phyloP scores from a whole-genome alignment of 2,888 invertebrate species.

The Synanthedon andrenaeformis region DNA sequence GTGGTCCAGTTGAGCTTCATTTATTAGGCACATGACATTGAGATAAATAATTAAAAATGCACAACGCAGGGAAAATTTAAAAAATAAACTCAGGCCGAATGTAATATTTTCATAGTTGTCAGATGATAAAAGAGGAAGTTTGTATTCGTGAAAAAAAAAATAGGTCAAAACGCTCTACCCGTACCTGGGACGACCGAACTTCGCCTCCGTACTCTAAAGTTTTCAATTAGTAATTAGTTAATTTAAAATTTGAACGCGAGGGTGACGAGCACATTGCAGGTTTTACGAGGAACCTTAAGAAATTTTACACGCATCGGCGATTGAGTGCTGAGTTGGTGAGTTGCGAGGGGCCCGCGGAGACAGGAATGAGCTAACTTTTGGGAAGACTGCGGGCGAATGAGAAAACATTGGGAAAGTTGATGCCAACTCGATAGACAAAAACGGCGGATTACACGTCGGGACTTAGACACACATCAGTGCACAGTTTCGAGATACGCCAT shows the following conservation, averaged over 20 bases:
- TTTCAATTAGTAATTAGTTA: conserved; percentile 60
- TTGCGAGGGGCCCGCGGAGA: conserved; percentile 49
- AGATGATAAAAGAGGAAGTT: conserved; percentile 10
- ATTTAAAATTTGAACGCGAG: conserved; percentile 36
- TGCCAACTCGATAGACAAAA: conserved; percentile 53
- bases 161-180: conserved; percentile 32
- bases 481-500: conserved; percentile 38
- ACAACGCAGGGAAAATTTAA: too few relatives aligned
- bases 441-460: conserved; percentile 45
- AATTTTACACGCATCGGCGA: conserved; percentile 62
- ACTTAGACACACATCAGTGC: conserved; percentile 48
- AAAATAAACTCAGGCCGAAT: neutral
- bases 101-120: neutral
- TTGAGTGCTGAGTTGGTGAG: conserved; percentile 54
- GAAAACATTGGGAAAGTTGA: conserved; percentile 60
- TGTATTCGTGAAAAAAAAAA: conserved; percentile 31
- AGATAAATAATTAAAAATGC: too few relatives aligned
- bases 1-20: too few relatives aligned
- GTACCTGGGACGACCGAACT: conserved; percentile 28
- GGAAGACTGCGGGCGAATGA: conserved; percentile 51
- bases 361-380: conserved; percentile 58
- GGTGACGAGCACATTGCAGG: conserved; percentile 33
- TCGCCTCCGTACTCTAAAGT: conserved; percentile 32
- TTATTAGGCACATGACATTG: too few relatives aligned
- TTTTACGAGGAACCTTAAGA: conserved; percentile 49